A percentile compares a stretch with the other conserved stretches of the same genome.
phyloP scores from a whole-genome alignment of 2,113 vertebrate genomes.

The Rallus limicola region DNA sequence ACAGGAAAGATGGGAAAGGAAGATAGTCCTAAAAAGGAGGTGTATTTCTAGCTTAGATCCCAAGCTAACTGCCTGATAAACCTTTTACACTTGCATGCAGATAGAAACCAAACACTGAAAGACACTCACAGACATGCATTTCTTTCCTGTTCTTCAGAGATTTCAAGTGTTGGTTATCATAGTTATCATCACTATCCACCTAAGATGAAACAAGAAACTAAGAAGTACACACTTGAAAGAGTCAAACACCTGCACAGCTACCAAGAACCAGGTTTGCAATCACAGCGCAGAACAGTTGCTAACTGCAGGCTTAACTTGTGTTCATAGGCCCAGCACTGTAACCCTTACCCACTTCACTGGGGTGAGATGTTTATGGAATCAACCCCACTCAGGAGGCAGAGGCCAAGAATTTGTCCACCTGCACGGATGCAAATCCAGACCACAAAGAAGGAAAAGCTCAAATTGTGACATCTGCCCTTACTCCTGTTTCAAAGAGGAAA shows the following conservation, averaged over 20 bases:
- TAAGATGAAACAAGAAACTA: background rate
- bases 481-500: background rate
- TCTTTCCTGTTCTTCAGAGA: background rate
- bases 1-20: background rate
- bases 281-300: background rate
- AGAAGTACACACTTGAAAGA: background rate
- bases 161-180: background rate
- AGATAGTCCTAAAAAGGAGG: background rate
- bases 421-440: background rate
- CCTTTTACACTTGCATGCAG: background rate
- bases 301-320: background rate
- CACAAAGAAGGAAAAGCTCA: background rate
- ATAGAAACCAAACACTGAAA: background rate
- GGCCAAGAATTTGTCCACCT: background rate
- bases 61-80: background rate
- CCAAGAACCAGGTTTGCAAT: background rate
- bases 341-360: background rate
- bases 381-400: background rate
- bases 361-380: background rate
- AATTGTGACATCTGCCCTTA: background rate
- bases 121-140: background rate
- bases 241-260: background rate
- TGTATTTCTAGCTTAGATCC: background rate
- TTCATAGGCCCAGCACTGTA: rapidly evolving
- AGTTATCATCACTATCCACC: background rate